Evolutionary conservation across 2,113 vertebrate species (phyloP), one percentile per base, ranked within the genome.

Genomic region (Apus apus): DNA sequence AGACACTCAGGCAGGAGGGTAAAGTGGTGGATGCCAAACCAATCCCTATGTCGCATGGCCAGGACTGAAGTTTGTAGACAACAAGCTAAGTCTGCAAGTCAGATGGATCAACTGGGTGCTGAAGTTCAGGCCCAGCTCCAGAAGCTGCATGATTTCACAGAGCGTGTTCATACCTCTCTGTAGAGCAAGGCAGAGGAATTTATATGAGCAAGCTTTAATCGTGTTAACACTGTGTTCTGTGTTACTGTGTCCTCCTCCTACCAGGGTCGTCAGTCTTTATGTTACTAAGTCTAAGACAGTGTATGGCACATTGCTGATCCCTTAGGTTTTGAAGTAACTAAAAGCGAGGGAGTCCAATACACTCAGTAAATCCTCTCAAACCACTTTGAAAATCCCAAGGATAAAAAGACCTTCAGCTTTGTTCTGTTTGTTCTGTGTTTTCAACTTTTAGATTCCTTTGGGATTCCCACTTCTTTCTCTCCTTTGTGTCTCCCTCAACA

Each of bases 381-480:
- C 4, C 18, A 54, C 45, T 79, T 45, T 62, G 58, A 87, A 95
- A 94, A 94, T 94, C 56, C 51, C 64, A 90, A 88, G 90, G 82
- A 94, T 91, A 77, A 91, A 72, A 91, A 80, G 72, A 80, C 81
- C 27, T 88, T 88, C 76, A 73, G 14, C 7, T 84, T 83, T 85
- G 48, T 80, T 95, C 91, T 84, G 13, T 22, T 89, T 9, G 8
- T 53, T 89, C 30, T 34, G 23, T 38, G 23, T 82, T 94, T 90
- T 86, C 70, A 89, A 34, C 40, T 90, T 90, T 62, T 65, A 61
- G 9, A 82, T 76, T 89, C 80, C 88, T 89, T 92, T 95, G 79
- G 38, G 72, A 5, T 86, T 93, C 86, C 45, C 50, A 53, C 30
- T 61, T 81, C 51, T 86, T 87, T 70, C 30, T 15, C 29, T 86